Evolutionary conservation across 1,140 invertebrate genomes (phyloP), one percentile per base, ranked within the genome.

Genomic region (Liolophura sinensis): DNA sequence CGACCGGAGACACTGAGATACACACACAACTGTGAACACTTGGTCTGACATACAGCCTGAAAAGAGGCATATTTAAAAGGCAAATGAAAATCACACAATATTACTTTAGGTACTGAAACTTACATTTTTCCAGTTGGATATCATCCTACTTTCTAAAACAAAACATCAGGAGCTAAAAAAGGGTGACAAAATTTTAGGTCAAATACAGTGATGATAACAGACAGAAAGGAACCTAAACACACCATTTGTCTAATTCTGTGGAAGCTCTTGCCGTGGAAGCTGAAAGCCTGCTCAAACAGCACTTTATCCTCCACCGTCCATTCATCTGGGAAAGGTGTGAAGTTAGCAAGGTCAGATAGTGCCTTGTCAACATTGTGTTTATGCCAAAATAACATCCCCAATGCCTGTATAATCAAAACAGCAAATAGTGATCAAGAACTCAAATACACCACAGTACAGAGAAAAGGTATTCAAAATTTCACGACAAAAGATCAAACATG

Each of bases 241-340:
- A 97, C 95, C 96, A 99, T 97, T 89, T 97, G 94, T 73, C 94
- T 87, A 79, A 99, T 98, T 80, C 95, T 89, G 82, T 97, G 93
- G 87, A 99, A 99, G 84, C 93, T 95, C 88, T 99, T 99, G 40
- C 96, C 96, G 88, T 98, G 95, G 83, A 97, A 98, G 79, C 96
- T 94, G 83, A 97, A 98, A 27, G 96, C 96, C 84, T 98, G 96
- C 82, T 98, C 96, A 88, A 99, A 99, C 22, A 98, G 85, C 56
- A 98, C 94, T 88, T 98, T 98, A 79, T 99, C 96, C 85, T 98
- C 96, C 4, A 95, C 92, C 18, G 95, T 95, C 96, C 96, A 99
- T 78, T 99, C 96, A 86, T 98, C 96, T 27, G 96, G 96, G 78
- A 96, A 96, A 3, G 96, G 96, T 63, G 95, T 97, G 78, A 98